A percentile compares a stretch with the other conserved stretches of the same genome.
These are phyloP conservation scores for Gymnogyps californianus DNA, from an alignment of 2,113 vertebrate species.

Conservation along the genomic window DNA sequence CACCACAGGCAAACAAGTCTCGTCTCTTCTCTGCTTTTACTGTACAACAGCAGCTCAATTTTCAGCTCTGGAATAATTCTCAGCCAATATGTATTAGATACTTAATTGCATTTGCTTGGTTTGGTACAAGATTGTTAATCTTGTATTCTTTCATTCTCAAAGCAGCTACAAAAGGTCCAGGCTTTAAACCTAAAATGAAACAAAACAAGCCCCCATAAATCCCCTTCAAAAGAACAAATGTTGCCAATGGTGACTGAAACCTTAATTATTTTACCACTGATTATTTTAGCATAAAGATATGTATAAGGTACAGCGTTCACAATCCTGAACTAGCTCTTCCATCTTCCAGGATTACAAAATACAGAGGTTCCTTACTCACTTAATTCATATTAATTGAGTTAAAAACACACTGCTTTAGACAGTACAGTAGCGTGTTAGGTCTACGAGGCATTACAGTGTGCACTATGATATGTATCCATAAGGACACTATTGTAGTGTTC, in stretches of 20 bases:
- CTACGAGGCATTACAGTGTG: fast-evolving
- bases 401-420: neutral
- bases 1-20: neutral
- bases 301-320: neutral
- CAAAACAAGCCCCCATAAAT: neutral
- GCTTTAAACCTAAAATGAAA: neutral
- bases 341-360: neutral
- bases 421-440: neutral
- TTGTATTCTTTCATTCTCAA: neutral
- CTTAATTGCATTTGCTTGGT: neutral
- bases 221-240: constrained; percentile 1
- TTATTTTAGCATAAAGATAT: neutral
- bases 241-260: neutral
- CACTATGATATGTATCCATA: no score
- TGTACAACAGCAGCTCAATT: neutral
- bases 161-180: neutral
- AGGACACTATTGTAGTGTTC: neutral
- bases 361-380: neutral
- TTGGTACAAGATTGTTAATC: neutral
- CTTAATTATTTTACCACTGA: neutral
- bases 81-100: neutral
- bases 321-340: neutral
- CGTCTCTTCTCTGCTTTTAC: neutral
- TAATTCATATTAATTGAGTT: neutral
- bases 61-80: neutral